A percentile compares a stretch with the other conserved stretches of the same genome.
Conservation (phyloP, 2,113 vertebrate species). For the Myocastor coypus region DNA sequence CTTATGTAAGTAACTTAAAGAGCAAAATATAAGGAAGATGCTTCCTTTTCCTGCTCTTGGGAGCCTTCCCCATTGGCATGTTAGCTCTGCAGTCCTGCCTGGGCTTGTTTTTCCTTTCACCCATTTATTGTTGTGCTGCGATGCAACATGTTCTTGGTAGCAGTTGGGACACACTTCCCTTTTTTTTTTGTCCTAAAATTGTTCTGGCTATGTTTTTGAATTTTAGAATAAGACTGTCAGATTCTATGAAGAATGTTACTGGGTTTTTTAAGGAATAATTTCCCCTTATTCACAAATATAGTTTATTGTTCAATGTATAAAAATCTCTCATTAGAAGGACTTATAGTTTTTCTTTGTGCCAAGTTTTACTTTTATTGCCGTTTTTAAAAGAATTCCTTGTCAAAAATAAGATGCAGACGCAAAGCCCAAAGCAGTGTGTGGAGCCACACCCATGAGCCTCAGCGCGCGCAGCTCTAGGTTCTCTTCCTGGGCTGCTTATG, state of each 20-base stretch:
- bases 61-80: background rate
- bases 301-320: background rate
- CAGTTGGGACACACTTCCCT: background rate
- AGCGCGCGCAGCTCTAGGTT: rapidly evolving
- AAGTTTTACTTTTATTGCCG: background rate
- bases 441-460: background rate
- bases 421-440: background rate
- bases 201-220: background rate
- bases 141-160: background rate
- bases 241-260: background rate
- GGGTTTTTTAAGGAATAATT: background rate
- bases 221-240: constrained; percentile 12
- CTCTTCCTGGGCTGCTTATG: rapidly evolving
- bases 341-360: background rate
- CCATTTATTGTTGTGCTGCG: background rate
- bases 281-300: background rate
- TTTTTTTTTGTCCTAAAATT: background rate
- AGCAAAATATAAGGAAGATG: background rate
- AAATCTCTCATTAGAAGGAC: background rate
- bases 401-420: background rate
- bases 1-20: background rate
- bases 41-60: background rate
- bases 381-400: background rate
- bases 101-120: background rate
- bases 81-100: background rate